Conservation (phyloP, 2,797 vertebrate genomes). For the Oryzias sinensis region DNA sequence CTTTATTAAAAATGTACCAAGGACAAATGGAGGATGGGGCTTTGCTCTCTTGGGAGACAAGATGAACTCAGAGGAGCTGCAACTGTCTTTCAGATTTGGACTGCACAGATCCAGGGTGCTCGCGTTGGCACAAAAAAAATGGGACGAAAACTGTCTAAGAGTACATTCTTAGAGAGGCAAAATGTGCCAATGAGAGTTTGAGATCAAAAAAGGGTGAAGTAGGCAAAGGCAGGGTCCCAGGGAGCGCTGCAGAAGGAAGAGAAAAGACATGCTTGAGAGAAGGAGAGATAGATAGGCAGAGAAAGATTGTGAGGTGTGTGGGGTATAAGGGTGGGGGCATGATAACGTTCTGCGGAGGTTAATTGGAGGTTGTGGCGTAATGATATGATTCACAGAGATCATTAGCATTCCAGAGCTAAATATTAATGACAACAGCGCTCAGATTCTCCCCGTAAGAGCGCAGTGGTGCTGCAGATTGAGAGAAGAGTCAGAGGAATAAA, state of each 20-base stretch:
- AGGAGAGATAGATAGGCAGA: conserved; percentile 24
- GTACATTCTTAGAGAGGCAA: conserved; percentile 60
- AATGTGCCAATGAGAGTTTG: conserved; percentile 63
- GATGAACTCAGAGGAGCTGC: conserved; percentile 60
- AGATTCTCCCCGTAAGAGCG: conserved; percentile 50
- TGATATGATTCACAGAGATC: conserved; percentile 73
- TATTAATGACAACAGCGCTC: conserved; percentile 71
- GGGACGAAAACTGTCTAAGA: conserved; percentile 40
- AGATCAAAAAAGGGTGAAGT: conserved; percentile 68
- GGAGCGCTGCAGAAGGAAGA: conserved; percentile 53
- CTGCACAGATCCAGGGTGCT: conserved; percentile 19
- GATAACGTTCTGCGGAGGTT: conserved; percentile 62
- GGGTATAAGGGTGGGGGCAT: conserved; percentile 2
- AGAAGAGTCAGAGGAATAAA: conserved; percentile 46
- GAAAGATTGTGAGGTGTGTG: background rate
- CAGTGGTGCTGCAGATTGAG: conserved; percentile 55
- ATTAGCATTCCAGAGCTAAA: conserved; percentile 75
- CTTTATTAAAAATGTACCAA: conserved; percentile 77
- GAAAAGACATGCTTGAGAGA: conserved; percentile 29
- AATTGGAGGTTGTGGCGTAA: conserved; percentile 74
- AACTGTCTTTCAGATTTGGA: conserved; percentile 61
- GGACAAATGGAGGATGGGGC: conserved; percentile 64
- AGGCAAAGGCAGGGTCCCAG: conserved; percentile 63
- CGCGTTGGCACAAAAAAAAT: conserved; percentile 22
- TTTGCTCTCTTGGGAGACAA: conserved; percentile 43